Conservation (phyloP, 2,888 invertebrate genomes). For the Brachyptera putata region DNA sequence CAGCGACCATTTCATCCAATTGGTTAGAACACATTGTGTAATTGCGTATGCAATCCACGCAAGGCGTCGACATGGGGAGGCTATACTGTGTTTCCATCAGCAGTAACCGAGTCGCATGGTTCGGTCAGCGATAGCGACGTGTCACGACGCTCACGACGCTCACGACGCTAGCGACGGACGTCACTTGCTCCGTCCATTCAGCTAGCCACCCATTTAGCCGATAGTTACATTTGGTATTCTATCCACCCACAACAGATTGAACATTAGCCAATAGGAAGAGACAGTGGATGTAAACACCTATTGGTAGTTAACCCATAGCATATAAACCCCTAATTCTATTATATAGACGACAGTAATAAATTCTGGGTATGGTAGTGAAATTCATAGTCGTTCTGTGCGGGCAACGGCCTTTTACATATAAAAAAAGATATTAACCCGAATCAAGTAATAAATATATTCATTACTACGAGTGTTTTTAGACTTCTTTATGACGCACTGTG, state of each 20-base stretch:
- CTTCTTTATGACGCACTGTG: slow-evolving; percentile 1
- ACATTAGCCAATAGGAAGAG: too few species aligned
- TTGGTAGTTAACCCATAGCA: not conserved
- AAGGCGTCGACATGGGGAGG: too few species aligned
- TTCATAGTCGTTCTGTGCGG: not conserved
- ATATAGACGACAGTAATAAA: not conserved
- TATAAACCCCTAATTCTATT: not conserved
- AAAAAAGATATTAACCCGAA: not conserved
- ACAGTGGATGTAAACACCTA: not conserved
- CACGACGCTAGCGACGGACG: not conserved
- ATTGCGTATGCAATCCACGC: not conserved
- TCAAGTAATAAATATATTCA: not conserved
- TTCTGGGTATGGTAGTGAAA: too few species aligned
- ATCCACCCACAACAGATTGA: too few species aligned
- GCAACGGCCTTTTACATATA: too few species aligned
- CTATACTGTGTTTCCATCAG: not conserved
- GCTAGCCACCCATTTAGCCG: not conserved
- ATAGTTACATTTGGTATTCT: too few species aligned
- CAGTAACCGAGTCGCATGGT: not conserved
- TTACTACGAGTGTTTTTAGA: slow-evolving; percentile 7
- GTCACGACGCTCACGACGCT: not conserved
- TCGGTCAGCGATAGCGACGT: not conserved
- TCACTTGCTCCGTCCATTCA: not conserved
- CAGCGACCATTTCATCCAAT: not conserved
- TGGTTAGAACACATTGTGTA: not conserved